Evolutionary conservation across 2,113 vertebrate species (phyloP).

Genomic region (Turnix velox): DNA sequence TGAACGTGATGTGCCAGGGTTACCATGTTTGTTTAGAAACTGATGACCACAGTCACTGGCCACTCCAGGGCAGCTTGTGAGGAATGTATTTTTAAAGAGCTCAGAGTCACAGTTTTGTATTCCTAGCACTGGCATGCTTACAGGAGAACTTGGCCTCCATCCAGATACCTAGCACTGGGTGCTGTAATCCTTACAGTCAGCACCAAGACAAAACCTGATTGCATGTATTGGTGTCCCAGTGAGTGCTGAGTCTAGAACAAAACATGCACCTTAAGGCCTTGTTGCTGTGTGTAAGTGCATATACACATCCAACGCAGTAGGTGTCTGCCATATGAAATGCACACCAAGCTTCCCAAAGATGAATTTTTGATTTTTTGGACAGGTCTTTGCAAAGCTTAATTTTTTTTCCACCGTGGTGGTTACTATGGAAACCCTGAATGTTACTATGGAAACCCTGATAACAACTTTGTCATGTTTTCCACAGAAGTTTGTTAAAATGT

Average conservation of each 20-base stretch:
- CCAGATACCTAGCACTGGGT: background rate
- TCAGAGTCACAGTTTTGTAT: background rate
- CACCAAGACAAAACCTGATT: background rate
- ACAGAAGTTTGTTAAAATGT: background rate
- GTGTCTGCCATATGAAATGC: background rate
- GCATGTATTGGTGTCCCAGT: background rate
- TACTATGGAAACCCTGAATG: background rate
- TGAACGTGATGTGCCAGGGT: background rate
- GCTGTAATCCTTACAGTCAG: fast-evolving
- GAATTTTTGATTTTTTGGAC: background rate
- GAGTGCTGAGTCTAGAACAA: background rate
- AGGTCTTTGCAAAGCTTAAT: background rate
- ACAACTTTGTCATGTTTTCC: background rate
- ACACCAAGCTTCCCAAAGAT: background rate
- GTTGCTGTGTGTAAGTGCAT: background rate
- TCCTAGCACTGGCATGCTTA: background rate
- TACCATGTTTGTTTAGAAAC: background rate
- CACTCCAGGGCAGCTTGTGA: background rate
- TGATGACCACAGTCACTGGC: background rate
- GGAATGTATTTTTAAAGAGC: background rate
- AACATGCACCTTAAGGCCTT: background rate
- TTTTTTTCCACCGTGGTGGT: background rate
- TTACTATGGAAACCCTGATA: background rate
- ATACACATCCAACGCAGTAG: fast-evolving
- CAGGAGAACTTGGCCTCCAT: background rate